These are phyloP conservation scores for Petroica traversi DNA, from an alignment of 2,113 vertebrate species.

Conservation along the genomic window DNA sequence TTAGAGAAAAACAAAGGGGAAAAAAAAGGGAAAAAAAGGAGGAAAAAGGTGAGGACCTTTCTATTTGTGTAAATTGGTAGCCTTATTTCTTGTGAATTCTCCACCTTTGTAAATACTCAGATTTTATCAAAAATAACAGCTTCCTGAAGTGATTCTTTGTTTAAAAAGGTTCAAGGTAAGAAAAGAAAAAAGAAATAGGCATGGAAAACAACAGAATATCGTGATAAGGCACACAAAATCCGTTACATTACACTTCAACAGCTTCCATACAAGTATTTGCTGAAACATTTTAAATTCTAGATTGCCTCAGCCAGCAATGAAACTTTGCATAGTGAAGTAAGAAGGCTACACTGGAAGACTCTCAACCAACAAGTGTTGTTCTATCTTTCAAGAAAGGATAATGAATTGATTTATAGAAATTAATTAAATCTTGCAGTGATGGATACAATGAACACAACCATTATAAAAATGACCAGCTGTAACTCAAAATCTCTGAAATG, in stretches of 20 bases:
- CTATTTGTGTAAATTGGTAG: neutral
- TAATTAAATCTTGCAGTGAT: neutral
- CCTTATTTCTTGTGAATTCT: neutral
- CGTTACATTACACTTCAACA: neutral
- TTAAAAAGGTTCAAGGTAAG: constrained; percentile 9
- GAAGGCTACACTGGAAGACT: neutral
- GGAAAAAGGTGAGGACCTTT: neutral
- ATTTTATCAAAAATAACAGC: constrained; percentile 47
- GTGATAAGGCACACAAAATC: neutral
- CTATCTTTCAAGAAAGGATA: neutral
- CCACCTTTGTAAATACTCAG: neutral
- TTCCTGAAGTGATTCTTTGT: constrained; percentile 8
- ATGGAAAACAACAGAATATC: neutral
- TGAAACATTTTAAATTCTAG: neutral
- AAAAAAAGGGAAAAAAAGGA: too few relatives aligned
- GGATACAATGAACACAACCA: neutral
- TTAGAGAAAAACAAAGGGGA: accelerated
- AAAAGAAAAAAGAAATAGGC: neutral
- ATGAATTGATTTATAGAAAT: neutral
- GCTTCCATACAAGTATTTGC: neutral
- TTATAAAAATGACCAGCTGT: neutral
- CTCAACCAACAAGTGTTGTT: neutral
- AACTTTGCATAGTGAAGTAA: neutral
- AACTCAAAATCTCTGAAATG: neutral
- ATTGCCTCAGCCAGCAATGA: neutral